Base-by-base conservation (phyloP, 2,113 vertebrate genomes). In the Saccopteryx leptura region DNA sequence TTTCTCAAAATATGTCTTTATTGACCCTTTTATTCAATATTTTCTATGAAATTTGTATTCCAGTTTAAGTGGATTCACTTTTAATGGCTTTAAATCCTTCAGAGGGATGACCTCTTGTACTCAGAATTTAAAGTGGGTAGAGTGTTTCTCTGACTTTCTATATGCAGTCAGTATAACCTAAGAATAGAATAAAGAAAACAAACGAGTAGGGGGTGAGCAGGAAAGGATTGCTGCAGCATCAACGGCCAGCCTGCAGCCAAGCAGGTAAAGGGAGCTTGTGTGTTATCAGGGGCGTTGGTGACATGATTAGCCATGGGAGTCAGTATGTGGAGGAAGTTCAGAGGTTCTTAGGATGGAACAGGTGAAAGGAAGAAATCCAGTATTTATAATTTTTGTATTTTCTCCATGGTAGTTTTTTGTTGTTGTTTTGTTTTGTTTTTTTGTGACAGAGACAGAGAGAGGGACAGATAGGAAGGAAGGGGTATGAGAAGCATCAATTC, bases 1-100 rank as follows among this genome's bases (percentile, higher is more conserved):
- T 74, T 81, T 95, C 69, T 88, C 78, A 83, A 66, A 81, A n/a
- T 46, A 52, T 81, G 68, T 74, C 76, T 75, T 52, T 46, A 33
- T n/a, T 87, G 31, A 48, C 39, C 78, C 68, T 58, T 81, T 89
- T 56, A 76, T 33, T 90, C 66, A 93, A 9, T 75, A 10, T 61
- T 88, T 76, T 82, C 76, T 82, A 10, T 82, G 84, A 95, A 92
- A 76, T 46, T 66, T 80, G 48, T 10, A 31, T 66, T 78, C 50
- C 19, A 17, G 81, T 81, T 75, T 75, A 82, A 88, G 52, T n/a
- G 66, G 50, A 71, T 39, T 83, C 48, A 65, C 58, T 91, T 87
- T 75, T 74, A 87, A 60, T 81, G n/a, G 4, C 31, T n/a, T 39
- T 39, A 39, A 39, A 39, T 39, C 39, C 39, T 39, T 39, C 39